Base-by-base conservation (phyloP, 2,888 invertebrate species). In the Drosophila lutescens region DNA sequence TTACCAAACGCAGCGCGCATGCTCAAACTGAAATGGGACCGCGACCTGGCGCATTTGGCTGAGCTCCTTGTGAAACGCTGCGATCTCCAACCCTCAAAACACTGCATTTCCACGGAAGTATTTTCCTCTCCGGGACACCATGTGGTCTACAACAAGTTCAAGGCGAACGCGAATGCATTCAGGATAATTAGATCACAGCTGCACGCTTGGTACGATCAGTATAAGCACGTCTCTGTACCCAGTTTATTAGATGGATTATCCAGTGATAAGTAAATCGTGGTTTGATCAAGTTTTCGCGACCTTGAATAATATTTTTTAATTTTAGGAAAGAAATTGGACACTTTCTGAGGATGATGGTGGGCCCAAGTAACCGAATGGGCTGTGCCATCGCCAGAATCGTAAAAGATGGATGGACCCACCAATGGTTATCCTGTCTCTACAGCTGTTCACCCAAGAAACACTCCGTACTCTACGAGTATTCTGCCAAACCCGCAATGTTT, bases 271-370 rank as follows among this genome's bases (percentile, higher is more conserved):
- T 53, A 26, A 50, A 12, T 15, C 4, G 3, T 10, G 4, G 0
- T 10, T 4, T 3, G 1, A 30, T 23, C 5, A 3, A 4, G 4
- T 41, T 9, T 20, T 12, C 20, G 12, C 26, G 7, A 9, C 13
- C 7, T 9, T 2, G n/a, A n/a, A 10, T 4, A 30, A 2, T 8
- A 12, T 30, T 17, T 34, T 34, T 9, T 15, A 12, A 1, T 13
- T 41, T 54, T 3, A 54, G 54, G 0, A 30, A 30, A 13, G 41
- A 54, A 17, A 17, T 41, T 13, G 54, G 41, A 13, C 54, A 54
- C 30, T 54, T 54, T 8, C 17, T 17, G 9, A 30, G 41, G 17
- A 54, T 54, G 54, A 41, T 54, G 13, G 41, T 54, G 30, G 54
- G 54, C 13, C 40, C 54, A 13, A 54, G 30, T 2, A 41, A 30